phyloP scores from a whole-genome alignment of 2,888 invertebrate genomes.

The Leuctra nigra region DNA sequence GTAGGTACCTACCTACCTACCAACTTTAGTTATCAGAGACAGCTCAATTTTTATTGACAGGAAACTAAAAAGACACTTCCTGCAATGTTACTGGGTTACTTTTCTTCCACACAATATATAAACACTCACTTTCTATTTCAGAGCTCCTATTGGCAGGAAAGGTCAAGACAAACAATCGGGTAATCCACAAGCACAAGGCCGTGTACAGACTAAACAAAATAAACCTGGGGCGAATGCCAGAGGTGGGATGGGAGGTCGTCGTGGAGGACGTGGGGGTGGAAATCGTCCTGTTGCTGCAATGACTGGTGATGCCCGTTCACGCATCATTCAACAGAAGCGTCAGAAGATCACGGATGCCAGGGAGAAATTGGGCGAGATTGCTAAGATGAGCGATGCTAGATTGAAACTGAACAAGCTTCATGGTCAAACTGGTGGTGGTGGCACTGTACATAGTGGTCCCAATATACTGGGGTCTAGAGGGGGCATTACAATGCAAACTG shows the following conservation, averaged over 20 bases:
- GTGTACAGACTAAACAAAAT: background rate
- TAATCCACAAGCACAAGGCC: too few relatives aligned
- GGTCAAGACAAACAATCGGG: background rate
- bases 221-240: constrained; percentile 12
- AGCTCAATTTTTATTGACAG: too few relatives aligned
- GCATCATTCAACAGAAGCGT: constrained; percentile 71
- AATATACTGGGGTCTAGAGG: background rate
- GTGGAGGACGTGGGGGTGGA: constrained; percentile 22
- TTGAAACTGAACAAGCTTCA: constrained; percentile 61
- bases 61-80: too few relatives aligned
- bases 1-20: background rate
- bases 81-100: too few relatives aligned
- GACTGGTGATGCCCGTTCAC: constrained; percentile 64
- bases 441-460: constrained; percentile 11
- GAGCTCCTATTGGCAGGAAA: background rate
- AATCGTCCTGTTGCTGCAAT: background rate
- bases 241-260: constrained; percentile 30
- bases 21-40: background rate
- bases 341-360: constrained; percentile 70
- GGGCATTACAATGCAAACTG: constrained; percentile 44
- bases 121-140: background rate
- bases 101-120: too few relatives aligned
- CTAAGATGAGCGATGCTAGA: constrained; percentile 67
- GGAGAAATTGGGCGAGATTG: constrained; percentile 69
- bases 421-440: constrained; percentile 33